phyloP scores from a whole-genome alignment of 2,113 vertebrate genomes.

The Tursiops truncatus region DNA sequence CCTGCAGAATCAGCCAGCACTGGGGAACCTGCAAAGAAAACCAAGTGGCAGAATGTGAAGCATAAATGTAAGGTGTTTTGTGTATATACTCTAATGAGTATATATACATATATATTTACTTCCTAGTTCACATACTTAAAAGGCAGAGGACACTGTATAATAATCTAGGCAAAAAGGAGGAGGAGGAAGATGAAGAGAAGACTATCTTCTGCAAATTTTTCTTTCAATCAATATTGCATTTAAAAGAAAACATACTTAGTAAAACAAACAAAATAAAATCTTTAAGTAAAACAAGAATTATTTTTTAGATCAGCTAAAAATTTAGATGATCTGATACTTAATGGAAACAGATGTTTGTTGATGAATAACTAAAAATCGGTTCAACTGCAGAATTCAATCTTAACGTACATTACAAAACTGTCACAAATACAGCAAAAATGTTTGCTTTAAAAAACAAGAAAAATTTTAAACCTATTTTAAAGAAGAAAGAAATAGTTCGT shows the following conservation, averaged over 20 bases:
- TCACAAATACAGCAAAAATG: neutral
- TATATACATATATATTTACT: neutral
- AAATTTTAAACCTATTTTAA: neutral
- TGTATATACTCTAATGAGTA: too few species aligned
- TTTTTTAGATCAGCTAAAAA: neutral
- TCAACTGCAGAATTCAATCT: neutral
- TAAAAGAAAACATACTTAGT: neutral
- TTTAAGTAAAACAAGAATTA: neutral
- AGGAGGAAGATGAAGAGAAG: neutral
- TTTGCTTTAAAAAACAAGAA: neutral
- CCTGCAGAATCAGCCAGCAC: slow-evolving; percentile 82
- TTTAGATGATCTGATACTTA: neutral
- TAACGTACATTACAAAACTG: neutral
- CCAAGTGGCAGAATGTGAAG: slow-evolving; percentile 12
- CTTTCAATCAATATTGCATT: neutral
- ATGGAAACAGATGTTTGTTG: neutral
- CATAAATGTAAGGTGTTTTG: neutral
- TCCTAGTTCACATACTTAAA: neutral
- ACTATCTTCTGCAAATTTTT: neutral
- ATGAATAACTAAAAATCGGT: neutral
- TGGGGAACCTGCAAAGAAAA: slow-evolving; percentile 84
- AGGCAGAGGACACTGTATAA: neutral
- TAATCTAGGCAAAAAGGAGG: neutral
- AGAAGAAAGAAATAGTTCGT: neutral
- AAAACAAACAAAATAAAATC: neutral